Conservation (phyloP, 2,797 vertebrate genomes). For the Sebastes itinus region DNA sequence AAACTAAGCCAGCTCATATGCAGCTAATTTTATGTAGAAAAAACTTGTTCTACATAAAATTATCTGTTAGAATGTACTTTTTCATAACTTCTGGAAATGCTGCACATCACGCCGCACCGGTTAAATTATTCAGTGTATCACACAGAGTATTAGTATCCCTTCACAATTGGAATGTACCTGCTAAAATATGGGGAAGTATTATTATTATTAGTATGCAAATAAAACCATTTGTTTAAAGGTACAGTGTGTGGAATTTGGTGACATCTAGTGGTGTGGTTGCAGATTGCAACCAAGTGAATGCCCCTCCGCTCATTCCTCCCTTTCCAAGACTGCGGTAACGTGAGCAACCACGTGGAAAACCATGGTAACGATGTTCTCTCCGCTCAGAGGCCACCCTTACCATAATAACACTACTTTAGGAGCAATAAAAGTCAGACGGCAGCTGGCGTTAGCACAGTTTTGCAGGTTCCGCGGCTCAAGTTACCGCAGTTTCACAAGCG, state of each 20-base stretch:
- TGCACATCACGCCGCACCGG: accelerated
- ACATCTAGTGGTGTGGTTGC: no score
- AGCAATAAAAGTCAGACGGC: no score
- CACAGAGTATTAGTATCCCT: background rate
- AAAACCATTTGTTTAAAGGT: background rate
- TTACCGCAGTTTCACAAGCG: no score
- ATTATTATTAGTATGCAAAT: background rate
- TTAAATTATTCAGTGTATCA: background rate
- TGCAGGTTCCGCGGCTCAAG: no score
- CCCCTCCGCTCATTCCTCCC: no score
- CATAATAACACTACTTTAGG: no score
- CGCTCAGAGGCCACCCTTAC: no score
- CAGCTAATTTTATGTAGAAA: background rate
- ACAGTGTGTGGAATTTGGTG: no score
- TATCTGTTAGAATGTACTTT: background rate
- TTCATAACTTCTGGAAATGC: background rate
- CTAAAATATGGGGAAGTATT: background rate
- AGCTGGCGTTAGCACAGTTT: no score
- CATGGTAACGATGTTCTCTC: no score
- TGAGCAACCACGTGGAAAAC: accelerated
- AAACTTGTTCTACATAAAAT: background rate
- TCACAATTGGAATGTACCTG: background rate
- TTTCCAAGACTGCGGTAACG: no score
- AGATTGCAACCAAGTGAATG: no score
- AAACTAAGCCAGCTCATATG: background rate